Base-by-base conservation (phyloP, 2,797 vertebrate genomes). In the Hemitrygon akajei region DNA sequence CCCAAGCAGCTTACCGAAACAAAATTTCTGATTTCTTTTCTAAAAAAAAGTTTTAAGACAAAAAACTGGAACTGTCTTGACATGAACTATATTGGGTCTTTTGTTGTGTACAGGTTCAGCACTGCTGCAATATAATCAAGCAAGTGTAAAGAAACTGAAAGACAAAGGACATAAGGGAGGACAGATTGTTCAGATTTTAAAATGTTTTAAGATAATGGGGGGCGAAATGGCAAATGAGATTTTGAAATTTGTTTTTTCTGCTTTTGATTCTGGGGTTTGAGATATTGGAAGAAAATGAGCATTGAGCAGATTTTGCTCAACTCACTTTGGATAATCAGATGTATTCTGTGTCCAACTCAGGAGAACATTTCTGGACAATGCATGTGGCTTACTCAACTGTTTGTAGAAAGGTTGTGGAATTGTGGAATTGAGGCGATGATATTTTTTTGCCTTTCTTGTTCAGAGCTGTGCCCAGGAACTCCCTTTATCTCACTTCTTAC, bases 391-490 rank as follows among this genome's bases (percentile, higher is more conserved):
- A 58, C 2, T 93, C 40, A 76, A 27, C 27, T 37, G 34, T n/a
- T 93, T 30, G 37, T 7, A 73, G n/a, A 12, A 73, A 73, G 11
- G 40, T 30, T 25, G 71, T 69, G 63, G 91, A 58, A 93, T 30
- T 25, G 71, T 69, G 63, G 91, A 58, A 93, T 76, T 66, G 73
- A 93, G 47, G 25, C 27, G 40, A 93, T 87, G 56, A 60, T 37
- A 76, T 93, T 69, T 47, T 47, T 89, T 93, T 91, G 91, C 91
- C 40, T 93, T 56, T 58, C 91, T 93, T 92, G 69, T 75, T 93
- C 91, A 76, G 71, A 93, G 40, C 71, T 93, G 91, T 93, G 91
- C 91, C 91, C 91, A 93, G 66, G 27, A 93, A 75, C 91, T 93
- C 14, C 71, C 27, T 93, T 75, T 58, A 56, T 40, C 25, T 76